A percentile compares a stretch with the other conserved stretches of the same genome.
These are phyloP conservation scores for Aythya baeri DNA, from an alignment of 2,113 vertebrate genomes.

Conservation along the genomic window DNA sequence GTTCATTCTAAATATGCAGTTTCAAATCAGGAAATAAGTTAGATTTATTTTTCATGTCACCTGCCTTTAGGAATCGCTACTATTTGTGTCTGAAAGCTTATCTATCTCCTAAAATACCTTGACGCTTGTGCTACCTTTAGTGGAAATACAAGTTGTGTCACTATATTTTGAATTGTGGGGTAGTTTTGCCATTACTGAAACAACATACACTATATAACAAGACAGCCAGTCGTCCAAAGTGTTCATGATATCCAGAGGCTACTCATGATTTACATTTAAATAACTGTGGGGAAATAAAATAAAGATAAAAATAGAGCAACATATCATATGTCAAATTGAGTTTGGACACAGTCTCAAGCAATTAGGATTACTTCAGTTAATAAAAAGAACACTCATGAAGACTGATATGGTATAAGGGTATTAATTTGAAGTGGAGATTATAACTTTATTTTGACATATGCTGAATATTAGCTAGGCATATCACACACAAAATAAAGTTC, in stretches of 20 bases:
- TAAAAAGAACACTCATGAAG: conserved; percentile 44
- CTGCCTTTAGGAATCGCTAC: not conserved
- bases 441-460: conserved; percentile 53
- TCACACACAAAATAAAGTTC: conserved; percentile 2
- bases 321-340: not conserved
- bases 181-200: not conserved
- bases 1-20: not conserved
- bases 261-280: conserved; percentile 36
- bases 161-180: not conserved
- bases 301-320: not conserved
- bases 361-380: conserved; percentile 54
- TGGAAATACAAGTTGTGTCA: not conserved
- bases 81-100: not conserved
- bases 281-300: not conserved
- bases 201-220: not conserved
- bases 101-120: not conserved
- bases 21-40: not conserved
- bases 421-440: conserved; percentile 68
- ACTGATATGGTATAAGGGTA: conserved; percentile 38
- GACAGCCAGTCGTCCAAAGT: not conserved
- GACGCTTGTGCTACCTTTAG: not conserved
- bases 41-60: not conserved
- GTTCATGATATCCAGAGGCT: not conserved
- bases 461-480: conserved; percentile 42
- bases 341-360: conserved; percentile 57